Evolutionary conservation across 2,797 vertebrate species (phyloP).

Genomic region (Rhinatrema bivittatum): DNA sequence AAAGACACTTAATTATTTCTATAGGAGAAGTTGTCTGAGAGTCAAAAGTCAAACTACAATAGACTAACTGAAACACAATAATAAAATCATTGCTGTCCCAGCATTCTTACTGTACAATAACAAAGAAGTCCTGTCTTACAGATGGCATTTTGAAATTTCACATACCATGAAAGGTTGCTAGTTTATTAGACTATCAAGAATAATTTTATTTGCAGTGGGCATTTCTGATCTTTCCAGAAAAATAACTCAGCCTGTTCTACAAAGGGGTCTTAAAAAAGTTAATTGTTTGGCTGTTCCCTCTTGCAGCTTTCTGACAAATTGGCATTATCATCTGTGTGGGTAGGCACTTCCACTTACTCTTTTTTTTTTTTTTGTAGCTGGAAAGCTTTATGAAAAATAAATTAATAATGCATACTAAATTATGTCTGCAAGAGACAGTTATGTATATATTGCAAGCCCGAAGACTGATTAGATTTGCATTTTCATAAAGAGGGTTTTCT

Average conservation of each 20-base stretch:
- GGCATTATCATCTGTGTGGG: constrained; percentile 33
- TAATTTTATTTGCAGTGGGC: constrained; percentile 17
- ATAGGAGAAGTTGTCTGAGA: constrained; percentile 4
- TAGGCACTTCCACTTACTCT: constrained; percentile 42
- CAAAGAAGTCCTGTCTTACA: constrained; percentile 14
- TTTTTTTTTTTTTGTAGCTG: constrained; percentile 45
- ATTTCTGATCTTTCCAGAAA: constrained; percentile 22
- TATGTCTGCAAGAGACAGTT: constrained; percentile 58
- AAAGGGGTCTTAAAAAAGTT: constrained; percentile 19
- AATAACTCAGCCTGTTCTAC: constrained; percentile 20
- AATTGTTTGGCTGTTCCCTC: constrained; percentile 31
- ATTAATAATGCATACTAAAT: constrained; percentile 67
- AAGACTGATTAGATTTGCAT: constrained; percentile 56
- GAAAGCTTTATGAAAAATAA: constrained; percentile 63
- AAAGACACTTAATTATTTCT: constrained; percentile 35
- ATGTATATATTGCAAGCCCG: constrained; percentile 53
- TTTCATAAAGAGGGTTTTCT: constrained; percentile 27
- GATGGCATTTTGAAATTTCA: constrained; percentile 14
- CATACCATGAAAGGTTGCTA: constrained; percentile 20
- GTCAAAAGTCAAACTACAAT: constrained; percentile 15
- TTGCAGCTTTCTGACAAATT: constrained; percentile 40
- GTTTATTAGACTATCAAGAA: constrained; percentile 27
- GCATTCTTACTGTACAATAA: no score
- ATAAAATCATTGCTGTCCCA: not conserved
- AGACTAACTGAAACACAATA: not conserved